Evolutionary conservation across 2,888 invertebrate genomes (phyloP), one percentile per base, ranked within the genome.

Genomic region (Macrostomum cliftonense): DNA sequence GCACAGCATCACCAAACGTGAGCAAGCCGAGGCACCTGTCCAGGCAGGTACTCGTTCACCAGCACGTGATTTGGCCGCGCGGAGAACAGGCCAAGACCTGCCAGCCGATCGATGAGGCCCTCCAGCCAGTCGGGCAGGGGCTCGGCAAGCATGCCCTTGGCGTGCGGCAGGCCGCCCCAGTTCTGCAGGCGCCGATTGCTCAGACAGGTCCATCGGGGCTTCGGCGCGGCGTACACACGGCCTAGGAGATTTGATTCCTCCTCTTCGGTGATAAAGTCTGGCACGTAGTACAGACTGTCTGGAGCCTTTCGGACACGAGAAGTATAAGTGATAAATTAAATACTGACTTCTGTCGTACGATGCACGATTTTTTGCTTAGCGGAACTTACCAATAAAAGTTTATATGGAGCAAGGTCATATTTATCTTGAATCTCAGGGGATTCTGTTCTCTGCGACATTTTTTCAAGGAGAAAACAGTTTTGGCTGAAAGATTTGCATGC

Each of bases 171-270:
- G 0, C 95, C 95, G 20, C 72, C 95, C 79, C 93, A 97, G 69
- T 95, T 93, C 66, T 95, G 89, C n/a, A 97, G 74, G 54, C 91
- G 77, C 55, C 95, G 76, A 64, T 88, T 82, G 17, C 81, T 78
- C 39, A 97, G 74, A 63, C 83, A 83, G 1, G 88, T 88, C 97
- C 97, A 97, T 72, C 89, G 89, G 11, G 93, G 91, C 78, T 83
- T 63, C 1, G 95, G 93, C 12, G 80, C 79, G 39, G 74, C 71
- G 61, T 84, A 79, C 20, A 93, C 79, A 57, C 79, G 76, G 37
- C 77, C 75, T 43, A 87, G 61, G 53, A 95, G 77, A 20, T 74
- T 67, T 46, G 75, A 70, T 55, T 72, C 72, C 57, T 76, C 75
- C 39, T 76, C 76, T 55, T 73, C 71, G 1, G 78, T 79, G 58